Percentiles rank a stretch among this genome's conserved stretches.
Conservation (phyloP, 2,888 invertebrate species). For the Coenonympha glycerion region DNA sequence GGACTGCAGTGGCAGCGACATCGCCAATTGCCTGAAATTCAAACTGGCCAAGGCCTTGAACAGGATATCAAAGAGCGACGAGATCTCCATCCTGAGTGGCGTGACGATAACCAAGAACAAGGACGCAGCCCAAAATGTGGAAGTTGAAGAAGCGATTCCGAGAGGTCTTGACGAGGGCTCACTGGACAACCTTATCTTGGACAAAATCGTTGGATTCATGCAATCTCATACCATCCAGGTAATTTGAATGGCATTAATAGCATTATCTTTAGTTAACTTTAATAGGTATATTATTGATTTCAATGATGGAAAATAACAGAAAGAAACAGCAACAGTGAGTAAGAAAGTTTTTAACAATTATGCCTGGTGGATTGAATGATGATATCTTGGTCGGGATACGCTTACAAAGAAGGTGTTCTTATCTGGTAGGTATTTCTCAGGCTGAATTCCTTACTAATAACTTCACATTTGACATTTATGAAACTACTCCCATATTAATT, state of each 20-base stretch:
- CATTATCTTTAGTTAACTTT: not conserved
- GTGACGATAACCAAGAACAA: constrained; percentile 83
- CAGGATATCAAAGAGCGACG: constrained; percentile 80
- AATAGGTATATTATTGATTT: not conserved
- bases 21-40: constrained; percentile 84
- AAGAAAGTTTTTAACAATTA: too few relatives aligned
- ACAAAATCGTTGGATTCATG: constrained; percentile 84
- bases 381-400: too few relatives aligned
- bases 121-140: constrained; percentile 64
- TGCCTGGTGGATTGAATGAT: too few relatives aligned
- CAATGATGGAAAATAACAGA: too few relatives aligned
- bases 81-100: constrained; percentile 83
- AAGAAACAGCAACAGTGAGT: too few relatives aligned
- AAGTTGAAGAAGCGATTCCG: constrained; percentile 83
- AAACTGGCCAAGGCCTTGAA: constrained; percentile 87
- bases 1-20: constrained; percentile 82
- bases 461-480: too few relatives aligned
- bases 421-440: too few relatives aligned
- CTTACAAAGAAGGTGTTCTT: too few relatives aligned
- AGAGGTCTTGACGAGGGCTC: constrained; percentile 83
- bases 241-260: constrained; percentile 32
- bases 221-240: constrained; percentile 87
- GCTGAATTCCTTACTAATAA: too few relatives aligned
- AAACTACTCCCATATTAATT: too few relatives aligned
- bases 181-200: constrained; percentile 83